Evolutionary conservation across 2,113 vertebrate genomes (phyloP).

Genomic region (Verasper variegatus): DNA sequence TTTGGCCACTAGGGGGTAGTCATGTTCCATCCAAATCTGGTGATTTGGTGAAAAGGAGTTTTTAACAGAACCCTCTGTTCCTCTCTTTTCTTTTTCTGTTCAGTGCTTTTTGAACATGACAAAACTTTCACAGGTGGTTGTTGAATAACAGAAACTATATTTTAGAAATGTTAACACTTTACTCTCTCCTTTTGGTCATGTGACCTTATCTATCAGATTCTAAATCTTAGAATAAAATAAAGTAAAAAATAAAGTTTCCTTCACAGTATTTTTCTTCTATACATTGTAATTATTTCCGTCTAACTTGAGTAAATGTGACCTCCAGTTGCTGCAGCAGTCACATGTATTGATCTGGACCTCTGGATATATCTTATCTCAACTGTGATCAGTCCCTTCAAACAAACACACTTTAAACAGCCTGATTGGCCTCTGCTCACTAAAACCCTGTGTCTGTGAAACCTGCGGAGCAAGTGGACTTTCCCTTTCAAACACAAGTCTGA

Average conservation of each 20-base stretch:
- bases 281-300: neutral
- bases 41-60: no score
- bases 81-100: neutral
- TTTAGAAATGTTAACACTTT: no score
- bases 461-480: neutral
- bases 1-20: constrained; percentile 49
- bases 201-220: neutral
- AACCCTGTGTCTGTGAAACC: constrained; percentile 17
- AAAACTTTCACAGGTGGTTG: neutral
- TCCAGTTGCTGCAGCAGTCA: no score
- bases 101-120: neutral
- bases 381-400: constrained; percentile 24
- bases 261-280: no score
- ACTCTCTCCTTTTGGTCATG: neutral
- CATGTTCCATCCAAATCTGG: constrained; percentile 37
- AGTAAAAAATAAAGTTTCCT: no score
- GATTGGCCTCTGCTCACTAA: constrained; percentile 53
- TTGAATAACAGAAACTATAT: constrained; percentile 6
- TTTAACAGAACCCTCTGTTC: neutral
- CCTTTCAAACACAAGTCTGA: constrained; percentile 7
- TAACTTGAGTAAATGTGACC: neutral
- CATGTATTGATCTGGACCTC: constrained; percentile 41
- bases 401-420: constrained; percentile 17
- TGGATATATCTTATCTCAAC: constrained; percentile 33
- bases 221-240: neutral